These are phyloP conservation scores for Centruroides sculpturatus DNA, from an alignment of 1,140 invertebrate genomes.

Conservation along the genomic window DNA sequence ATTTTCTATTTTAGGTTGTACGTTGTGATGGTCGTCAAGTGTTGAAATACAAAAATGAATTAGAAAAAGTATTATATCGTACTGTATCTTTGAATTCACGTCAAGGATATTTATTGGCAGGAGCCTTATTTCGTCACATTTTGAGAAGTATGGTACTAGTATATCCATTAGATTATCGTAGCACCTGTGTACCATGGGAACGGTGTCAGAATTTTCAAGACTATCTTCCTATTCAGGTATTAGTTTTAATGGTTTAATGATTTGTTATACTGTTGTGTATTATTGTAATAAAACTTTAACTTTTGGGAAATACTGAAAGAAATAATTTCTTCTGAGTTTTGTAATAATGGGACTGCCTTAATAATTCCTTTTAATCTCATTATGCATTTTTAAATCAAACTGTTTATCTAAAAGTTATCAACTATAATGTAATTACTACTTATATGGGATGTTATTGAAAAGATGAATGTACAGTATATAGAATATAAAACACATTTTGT, in stretches of 20 bases:
- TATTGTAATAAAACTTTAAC: constrained; percentile 9
- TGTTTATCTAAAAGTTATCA: too few species aligned
- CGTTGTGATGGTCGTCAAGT: constrained; percentile 43
- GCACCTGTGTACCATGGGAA: constrained; percentile 43
- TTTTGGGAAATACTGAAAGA: neutral
- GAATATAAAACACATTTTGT: too few species aligned
- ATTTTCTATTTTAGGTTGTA: constrained; percentile 31
- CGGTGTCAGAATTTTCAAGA: constrained; percentile 39
- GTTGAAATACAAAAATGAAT: constrained; percentile 41
- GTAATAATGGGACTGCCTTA: too few species aligned
- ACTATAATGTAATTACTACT: too few species aligned
- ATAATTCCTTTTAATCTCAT: too few species aligned
- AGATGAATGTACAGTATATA: too few species aligned
- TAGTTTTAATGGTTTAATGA: too few species aligned
- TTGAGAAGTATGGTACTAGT: constrained; percentile 42
- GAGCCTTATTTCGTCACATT: constrained; percentile 34
- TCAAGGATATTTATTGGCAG: constrained; percentile 42
- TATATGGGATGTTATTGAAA: too few species aligned
- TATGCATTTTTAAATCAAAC: too few species aligned
- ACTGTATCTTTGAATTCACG: constrained; percentile 44
- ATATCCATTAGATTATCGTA: constrained; percentile 46
- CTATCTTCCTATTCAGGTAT: constrained; percentile 54
- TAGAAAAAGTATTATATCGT: constrained; percentile 44
- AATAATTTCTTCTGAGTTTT: too few species aligned
- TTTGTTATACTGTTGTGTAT: too few species aligned